These are phyloP conservation scores for Nemopilema nomurai DNA, from an alignment of 30 jellyfish, hydroid and myxozoan genomes.

Conservation along the genomic window DNA sequence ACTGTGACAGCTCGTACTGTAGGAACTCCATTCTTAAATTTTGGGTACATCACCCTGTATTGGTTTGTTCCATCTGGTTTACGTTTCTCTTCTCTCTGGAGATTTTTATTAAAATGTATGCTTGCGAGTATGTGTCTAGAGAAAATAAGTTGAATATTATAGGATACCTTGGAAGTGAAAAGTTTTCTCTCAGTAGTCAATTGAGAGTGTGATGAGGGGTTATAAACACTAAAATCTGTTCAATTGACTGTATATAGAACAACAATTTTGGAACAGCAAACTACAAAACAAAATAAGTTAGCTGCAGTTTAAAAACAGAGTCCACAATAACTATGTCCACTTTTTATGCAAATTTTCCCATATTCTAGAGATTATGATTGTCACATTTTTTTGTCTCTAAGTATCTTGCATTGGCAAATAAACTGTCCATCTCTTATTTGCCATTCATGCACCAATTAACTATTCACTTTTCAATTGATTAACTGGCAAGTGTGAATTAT, in stretches of 20 bases:
- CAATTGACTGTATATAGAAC: neutral
- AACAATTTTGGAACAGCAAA: neutral
- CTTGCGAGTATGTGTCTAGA: slow-evolving; percentile 41
- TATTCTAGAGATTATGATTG: neutral
- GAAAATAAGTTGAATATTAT: neutral
- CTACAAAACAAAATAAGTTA: neutral
- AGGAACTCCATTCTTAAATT: slow-evolving; percentile 46
- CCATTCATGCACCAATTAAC: neutral
- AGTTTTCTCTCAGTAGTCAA: neutral
- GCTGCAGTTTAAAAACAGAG: neutral
- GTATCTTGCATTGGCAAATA: neutral
- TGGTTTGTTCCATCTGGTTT: slow-evolving; percentile 41
- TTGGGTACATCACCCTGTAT: slow-evolving; percentile 22
- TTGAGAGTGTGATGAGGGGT: neutral
- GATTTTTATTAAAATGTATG: slow-evolving; percentile 34
- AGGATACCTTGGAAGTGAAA: neutral
- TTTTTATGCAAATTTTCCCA: neutral
- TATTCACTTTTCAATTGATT: neutral
- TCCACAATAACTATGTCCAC: neutral
- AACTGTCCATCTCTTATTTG: neutral
- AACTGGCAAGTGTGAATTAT: neutral
- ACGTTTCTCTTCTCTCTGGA: slow-evolving; percentile 33
- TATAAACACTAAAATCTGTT: slow-evolving; percentile 1
- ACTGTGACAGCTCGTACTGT: slow-evolving; percentile 19
- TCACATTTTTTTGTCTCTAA: neutral